A percentile compares a stretch with the other conserved stretches of the same genome.
phyloP scores from a whole-genome alignment of 1,140 invertebrate genomes.

The Zaprionus ornatus region DNA sequence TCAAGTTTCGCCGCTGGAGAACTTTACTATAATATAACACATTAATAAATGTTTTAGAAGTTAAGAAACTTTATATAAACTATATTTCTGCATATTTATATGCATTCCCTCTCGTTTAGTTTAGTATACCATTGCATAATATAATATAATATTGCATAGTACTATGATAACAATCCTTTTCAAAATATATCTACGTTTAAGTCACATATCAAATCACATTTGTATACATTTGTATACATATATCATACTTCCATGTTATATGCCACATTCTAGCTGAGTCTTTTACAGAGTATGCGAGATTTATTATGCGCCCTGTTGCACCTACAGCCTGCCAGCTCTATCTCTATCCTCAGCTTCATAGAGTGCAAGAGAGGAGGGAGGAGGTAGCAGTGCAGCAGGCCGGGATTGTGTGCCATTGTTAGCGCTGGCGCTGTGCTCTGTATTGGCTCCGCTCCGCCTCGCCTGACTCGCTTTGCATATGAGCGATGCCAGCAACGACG shows the following conservation, averaged over 20 bases:
- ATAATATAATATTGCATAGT: too few relatives aligned
- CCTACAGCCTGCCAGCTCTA: not conserved
- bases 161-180: too few relatives aligned
- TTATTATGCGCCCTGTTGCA: not conserved
- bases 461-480: conserved; percentile 47
- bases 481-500: conserved; percentile 11
- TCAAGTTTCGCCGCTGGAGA: too few relatives aligned
- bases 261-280: not conserved
- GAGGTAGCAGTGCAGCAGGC: not conserved
- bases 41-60: not conserved
- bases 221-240: too few relatives aligned
- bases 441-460: conserved; percentile 20
- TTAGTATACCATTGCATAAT: too few relatives aligned
- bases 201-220: too few relatives aligned
- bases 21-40: not conserved
- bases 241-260: not conserved
- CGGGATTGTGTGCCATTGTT: conserved; percentile 23
- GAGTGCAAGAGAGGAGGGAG: not conserved
- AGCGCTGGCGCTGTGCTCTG: conserved; percentile 5
- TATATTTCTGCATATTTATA: too few relatives aligned
- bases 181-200: too few relatives aligned
- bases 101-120: too few relatives aligned
- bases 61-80: too few relatives aligned
- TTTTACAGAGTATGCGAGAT: conserved; percentile 6
- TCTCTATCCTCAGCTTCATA: not conserved